Evolutionary conservation across 2,113 vertebrate species (phyloP).

Genomic region (Gnathonemus echidnorhynchus): DNA sequence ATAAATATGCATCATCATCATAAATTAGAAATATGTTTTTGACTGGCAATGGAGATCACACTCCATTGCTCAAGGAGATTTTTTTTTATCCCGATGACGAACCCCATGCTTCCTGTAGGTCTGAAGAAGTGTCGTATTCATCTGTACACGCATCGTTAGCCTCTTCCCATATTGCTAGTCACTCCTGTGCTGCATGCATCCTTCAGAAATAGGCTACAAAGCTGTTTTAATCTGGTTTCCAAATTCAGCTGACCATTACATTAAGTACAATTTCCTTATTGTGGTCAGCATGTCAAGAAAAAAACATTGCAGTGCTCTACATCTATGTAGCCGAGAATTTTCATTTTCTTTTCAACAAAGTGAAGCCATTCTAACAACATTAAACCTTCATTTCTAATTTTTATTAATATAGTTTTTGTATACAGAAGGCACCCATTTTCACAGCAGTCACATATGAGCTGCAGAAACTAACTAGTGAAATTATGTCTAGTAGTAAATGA

Average conservation of each 20-base stretch:
- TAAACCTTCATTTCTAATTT: not conserved
- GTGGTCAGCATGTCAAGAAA: not conserved
- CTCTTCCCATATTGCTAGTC: not conserved
- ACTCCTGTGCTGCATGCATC: not conserved
- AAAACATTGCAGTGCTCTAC: not conserved
- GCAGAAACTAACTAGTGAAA: not conserved
- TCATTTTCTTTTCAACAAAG: not conserved
- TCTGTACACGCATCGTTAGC: not conserved
- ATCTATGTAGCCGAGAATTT: not conserved
- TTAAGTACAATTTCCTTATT: not conserved
- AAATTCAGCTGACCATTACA: not conserved
- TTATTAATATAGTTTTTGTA: not conserved
- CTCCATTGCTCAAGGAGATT: not conserved
- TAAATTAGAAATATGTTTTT: not conserved
- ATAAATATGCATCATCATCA: not conserved
- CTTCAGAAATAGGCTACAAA: not conserved
- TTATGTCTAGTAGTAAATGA: not conserved
- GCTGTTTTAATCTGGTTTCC: not conserved
- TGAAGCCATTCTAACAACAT: not conserved
- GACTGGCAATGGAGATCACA: not conserved
- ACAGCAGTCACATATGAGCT: not conserved
- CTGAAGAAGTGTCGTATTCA: not conserved
- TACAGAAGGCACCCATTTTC: not conserved
- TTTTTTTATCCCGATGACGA: not conserved
- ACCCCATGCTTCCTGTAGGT: not conserved